Base-by-base conservation (phyloP, 2,888 invertebrate genomes). In the Gisinianus flammeolus region DNA sequence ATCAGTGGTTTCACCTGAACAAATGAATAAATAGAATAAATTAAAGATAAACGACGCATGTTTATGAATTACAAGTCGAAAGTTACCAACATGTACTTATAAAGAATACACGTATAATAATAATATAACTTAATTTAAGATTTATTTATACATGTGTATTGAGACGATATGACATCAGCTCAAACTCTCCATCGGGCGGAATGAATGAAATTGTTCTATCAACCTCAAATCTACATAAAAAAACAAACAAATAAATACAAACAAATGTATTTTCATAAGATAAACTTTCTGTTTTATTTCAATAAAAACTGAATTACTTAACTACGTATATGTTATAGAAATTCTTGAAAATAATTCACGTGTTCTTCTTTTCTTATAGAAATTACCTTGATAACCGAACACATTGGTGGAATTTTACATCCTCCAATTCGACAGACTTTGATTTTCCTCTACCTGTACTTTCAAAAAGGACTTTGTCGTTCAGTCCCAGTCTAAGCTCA, bases 361-460 rank as follows among this genome's bases (percentile, higher is more conserved):
- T n/a, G n/a, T n/a, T n/a, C n/a, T n/a, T n/a, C n/a, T n/a, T n/a
- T n/a, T n/a, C n/a, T n/a, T 56, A 56, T 26, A 8, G 30, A 26
- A 5, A 64, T 79, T 76, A 86, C 81, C 98, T 90, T 0, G 98
- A 98, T 81, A 99, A 88, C 82, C 98, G 90, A 0, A 99, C 98
- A 87, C 98, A 99, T 87, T 98, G 98, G 87, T 99, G 98, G 86
- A 98, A 98, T 87, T 99, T 99, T 0, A 98, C 97, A 89, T 98
- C 98, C 88, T 98, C 98, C 80, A 99, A 87, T 87, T 98, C 98
- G 0, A 98, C 98, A 26, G 97, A 97, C 87, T 98, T 98, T 24
- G 96, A 97, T 88, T 98, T 98, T 0, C 97, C 97, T 82, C 97
- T 90, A 2, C 98, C 98, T 0, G 97, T 98, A 84, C 96, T 96